phyloP scores from a whole-genome alignment of 2,888 invertebrate species.

The Drosophila putrida region DNA sequence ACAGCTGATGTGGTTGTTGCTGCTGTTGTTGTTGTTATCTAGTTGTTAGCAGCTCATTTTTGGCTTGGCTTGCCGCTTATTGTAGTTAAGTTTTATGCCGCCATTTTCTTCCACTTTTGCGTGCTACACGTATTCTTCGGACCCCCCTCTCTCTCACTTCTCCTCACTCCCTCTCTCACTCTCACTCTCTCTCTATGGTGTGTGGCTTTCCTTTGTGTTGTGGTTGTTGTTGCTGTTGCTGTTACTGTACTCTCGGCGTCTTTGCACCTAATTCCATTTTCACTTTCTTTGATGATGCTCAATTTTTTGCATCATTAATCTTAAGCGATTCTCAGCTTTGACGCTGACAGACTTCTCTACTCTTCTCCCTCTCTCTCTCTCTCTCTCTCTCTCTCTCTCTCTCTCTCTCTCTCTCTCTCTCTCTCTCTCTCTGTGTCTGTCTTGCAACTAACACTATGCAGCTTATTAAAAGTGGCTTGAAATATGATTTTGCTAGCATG shows the following conservation, averaged over 20 bases:
- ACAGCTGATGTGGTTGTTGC: conserved; percentile 38
- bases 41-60: conserved; percentile 67
- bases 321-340: conserved; percentile 79
- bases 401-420: not conserved
- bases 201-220: not conserved
- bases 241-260: conserved; percentile 34
- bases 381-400: not conserved
- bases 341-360: conserved; percentile 56
- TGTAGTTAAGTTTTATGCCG: conserved; percentile 78
- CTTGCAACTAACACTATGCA: conserved; percentile 18
- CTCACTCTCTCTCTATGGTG: not conserved
- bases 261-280: conserved; percentile 80
- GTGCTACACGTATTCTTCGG: conserved; percentile 62
- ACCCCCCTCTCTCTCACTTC: not conserved
- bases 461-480: conserved; percentile 24
- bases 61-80: conserved; percentile 60
- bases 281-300: conserved; percentile 80
- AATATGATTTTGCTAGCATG: conserved; percentile 32
- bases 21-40: conserved; percentile 46
- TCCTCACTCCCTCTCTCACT: not conserved
- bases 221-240: not conserved
- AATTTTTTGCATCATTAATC: conserved; percentile 81
- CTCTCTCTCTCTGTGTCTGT: not conserved
- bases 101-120: conserved; percentile 71
- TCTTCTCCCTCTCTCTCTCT: not conserved